A percentile compares a stretch with the other conserved stretches of the same genome.
phyloP scores from a whole-genome alignment of 2,113 vertebrate species.

The Engystomops pustulosus region DNA sequence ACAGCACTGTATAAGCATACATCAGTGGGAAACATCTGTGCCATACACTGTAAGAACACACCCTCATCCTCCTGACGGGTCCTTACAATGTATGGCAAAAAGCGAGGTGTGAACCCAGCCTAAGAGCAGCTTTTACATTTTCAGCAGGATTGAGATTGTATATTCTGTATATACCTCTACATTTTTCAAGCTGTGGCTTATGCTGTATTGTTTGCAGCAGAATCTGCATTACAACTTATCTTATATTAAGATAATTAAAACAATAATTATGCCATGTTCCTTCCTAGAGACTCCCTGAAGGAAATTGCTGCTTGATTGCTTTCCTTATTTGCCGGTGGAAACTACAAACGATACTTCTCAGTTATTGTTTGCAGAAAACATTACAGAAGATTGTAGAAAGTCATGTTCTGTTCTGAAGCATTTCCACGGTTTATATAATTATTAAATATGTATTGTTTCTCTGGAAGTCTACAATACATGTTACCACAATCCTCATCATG shows the following conservation, averaged over 20 bases:
- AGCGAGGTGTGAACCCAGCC: no score
- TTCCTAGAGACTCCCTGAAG: background rate
- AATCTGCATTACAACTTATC: background rate
- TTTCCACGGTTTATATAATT: conserved; percentile 3
- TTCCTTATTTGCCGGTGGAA: background rate
- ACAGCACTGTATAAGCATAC: no score
- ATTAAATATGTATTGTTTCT: background rate
- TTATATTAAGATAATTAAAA: background rate
- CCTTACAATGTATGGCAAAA: no score
- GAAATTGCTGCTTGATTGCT: background rate
- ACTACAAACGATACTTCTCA: background rate
- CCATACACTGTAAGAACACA: no score
- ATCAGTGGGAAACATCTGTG: no score
- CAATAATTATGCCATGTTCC: background rate
- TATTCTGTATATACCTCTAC: no score
- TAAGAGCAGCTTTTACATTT: no score
- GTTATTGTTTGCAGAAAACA: background rate
- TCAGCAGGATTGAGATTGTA: no score
- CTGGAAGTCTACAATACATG: background rate
- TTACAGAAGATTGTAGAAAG: background rate
- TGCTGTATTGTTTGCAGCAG: background rate
- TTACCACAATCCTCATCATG: background rate
- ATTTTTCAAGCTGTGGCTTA: background rate
- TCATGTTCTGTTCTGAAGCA: background rate
- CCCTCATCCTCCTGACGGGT: no score